Evolutionary conservation across 2,888 invertebrate species (phyloP).

Genomic region (Drosophila neonasuta): DNA sequence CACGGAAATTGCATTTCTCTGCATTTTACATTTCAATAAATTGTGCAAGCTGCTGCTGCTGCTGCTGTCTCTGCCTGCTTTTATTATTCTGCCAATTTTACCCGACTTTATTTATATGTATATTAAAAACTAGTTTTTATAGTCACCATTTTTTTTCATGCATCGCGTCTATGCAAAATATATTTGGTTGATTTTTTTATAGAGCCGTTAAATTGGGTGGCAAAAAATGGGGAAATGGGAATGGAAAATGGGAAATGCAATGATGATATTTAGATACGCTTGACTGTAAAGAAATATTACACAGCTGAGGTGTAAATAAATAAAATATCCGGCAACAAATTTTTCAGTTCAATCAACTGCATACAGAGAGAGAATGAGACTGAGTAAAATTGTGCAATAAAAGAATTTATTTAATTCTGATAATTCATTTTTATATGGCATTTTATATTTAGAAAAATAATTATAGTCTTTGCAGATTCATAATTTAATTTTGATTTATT

Average conservation of each 20-base stretch:
- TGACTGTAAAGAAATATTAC: slow-evolving; percentile 7
- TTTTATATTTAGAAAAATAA: background rate
- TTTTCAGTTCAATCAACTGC: slow-evolving; percentile 4
- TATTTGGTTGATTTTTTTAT: slow-evolving; percentile 59
- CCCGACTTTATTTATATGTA: slow-evolving; percentile 61
- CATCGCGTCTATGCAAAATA: slow-evolving; percentile 33
- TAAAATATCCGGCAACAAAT: slow-evolving; percentile 34
- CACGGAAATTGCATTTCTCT: slow-evolving; percentile 76
- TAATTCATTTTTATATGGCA: background rate
- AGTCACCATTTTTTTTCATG: slow-evolving; percentile 3
- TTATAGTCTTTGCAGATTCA: background rate
- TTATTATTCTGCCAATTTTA: slow-evolving; percentile 44
- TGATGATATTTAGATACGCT: slow-evolving; percentile 38
- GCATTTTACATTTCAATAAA: slow-evolving; percentile 75
- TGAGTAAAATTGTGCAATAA: background rate
- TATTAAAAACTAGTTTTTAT: slow-evolving; percentile 37
- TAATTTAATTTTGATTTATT: background rate
- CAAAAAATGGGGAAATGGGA: slow-evolving; percentile 5
- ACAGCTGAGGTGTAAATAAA: slow-evolving; percentile 19
- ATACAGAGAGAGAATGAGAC: background rate
- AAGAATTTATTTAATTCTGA: background rate
- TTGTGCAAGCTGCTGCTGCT: slow-evolving; percentile 45
- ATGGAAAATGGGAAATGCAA: slow-evolving; percentile 8
- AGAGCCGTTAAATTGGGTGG: slow-evolving; percentile 46
- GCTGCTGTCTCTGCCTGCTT: slow-evolving; percentile 22